A percentile compares a stretch with the other conserved stretches of the same genome.
Evolutionary conservation across 2,888 invertebrate species (phyloP).

Genomic region (Cyaniris semiargus): DNA sequence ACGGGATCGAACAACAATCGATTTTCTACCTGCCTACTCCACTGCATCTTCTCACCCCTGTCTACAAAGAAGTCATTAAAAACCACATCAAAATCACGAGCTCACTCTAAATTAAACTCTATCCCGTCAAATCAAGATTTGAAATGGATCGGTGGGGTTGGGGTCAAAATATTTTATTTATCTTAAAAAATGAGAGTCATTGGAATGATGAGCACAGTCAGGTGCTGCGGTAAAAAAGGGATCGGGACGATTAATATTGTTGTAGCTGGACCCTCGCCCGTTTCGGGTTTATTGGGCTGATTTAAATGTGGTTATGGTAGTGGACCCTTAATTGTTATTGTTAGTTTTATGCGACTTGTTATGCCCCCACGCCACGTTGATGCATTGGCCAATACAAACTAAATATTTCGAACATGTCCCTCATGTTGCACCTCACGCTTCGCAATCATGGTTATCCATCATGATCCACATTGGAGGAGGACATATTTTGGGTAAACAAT

Average conservation of each 20-base stretch:
- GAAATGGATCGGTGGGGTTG: conserved; percentile 14
- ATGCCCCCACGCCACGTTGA: not conserved
- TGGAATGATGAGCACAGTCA: conserved; percentile 67
- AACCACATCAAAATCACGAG: conserved; percentile 43
- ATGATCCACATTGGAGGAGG: too few relatives aligned
- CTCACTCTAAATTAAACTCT: conserved; percentile 32
- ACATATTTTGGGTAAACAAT: too few relatives aligned
- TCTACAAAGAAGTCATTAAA: conserved; percentile 54
- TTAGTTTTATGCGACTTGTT: not conserved
- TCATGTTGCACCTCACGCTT: too few relatives aligned
- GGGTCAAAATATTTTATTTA: conserved; percentile 49
- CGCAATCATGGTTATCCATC: too few relatives aligned
- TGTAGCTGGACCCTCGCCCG: conserved; percentile 46
- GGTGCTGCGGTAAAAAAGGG: conserved; percentile 61
- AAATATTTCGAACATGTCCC: too few relatives aligned
- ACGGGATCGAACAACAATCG: conserved; percentile 62
- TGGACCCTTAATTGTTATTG: not conserved
- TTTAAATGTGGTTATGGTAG: not conserved
- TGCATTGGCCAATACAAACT: not conserved
- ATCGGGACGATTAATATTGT: conserved; percentile 67
- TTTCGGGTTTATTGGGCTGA: conserved; percentile 31
- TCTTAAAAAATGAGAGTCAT: conserved; percentile 69
- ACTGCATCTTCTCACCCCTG: conserved; percentile 63
- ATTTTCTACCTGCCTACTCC: conserved; percentile 70
- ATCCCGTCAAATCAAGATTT: not conserved